Evolutionary conservation across 2,888 invertebrate genomes (phyloP), one percentile per base, ranked within the genome.

Genomic region (Alentia gelatinosa): DNA sequence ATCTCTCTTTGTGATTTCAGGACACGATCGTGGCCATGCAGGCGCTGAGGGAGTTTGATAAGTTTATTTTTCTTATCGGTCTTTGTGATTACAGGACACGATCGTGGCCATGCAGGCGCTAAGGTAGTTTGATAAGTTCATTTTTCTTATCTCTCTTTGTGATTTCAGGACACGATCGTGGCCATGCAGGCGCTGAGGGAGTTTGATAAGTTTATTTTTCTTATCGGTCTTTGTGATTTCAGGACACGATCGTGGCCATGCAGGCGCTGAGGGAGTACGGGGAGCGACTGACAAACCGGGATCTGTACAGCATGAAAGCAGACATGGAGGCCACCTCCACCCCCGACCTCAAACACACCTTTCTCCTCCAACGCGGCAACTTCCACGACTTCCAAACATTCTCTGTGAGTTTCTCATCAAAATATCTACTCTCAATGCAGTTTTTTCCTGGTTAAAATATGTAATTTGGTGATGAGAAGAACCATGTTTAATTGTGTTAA

Each of bases 201-300:
- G n/a, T n/a, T n/a, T n/a, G n/a, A n/a, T n/a, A n/a, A n/a, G n/a
- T n/a, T n/a, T n/a, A n/a, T n/a, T n/a, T n/a, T n/a, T n/a, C n/a
- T n/a, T n/a, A n/a, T n/a, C n/a, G n/a, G n/a, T n/a, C n/a, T n/a
- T n/a, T n/a, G n/a, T n/a, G n/a, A n/a, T n/a, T 86, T n/a, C 84
- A 91, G 91, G 91, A 99, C 96, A 98, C 98, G 0, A 98, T 98
- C 92, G 97, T 98, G 94, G 98, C 98, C 0, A 97, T 98, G 96
- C 98, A 98, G 94, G 98, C 98, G 0, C 96, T 99, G 42, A 98
- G 98, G 75, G 93, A 94, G 92, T 95, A 94, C 91, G 95, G 95
- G 5, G 92, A 93, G 83, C 92, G 93, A 15, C 94, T 95, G 89
- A 94, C 94, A 0, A 94, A 95, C 93, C 93, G 95, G 33, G 94